These are phyloP conservation scores for Drosophila miranda DNA, from an alignment of 1,140 invertebrate genomes.

Conservation along the genomic window DNA sequence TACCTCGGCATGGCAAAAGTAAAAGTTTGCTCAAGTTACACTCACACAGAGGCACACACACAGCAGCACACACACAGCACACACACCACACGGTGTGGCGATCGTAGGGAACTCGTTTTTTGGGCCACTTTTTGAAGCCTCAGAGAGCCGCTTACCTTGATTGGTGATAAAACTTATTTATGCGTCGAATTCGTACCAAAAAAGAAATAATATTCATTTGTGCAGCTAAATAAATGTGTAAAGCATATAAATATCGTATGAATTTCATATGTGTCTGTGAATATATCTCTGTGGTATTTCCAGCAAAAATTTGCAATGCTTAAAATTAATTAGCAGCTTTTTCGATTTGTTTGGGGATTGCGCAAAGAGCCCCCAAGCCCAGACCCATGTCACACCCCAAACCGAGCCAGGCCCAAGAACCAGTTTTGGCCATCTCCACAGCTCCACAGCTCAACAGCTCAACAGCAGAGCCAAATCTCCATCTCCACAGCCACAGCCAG, in stretches of 20 bases:
- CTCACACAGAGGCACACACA: conserved; percentile 16
- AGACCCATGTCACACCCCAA: conserved; percentile 11
- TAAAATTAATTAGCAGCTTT: conserved; percentile 68
- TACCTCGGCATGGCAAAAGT: conserved; percentile 68
- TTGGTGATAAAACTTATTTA: conserved; percentile 77
- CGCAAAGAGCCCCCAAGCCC: conserved; percentile 48
- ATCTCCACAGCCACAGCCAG: conserved; percentile 2
- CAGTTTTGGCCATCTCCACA: conserved; percentile 14
- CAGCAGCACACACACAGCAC: conserved; percentile 1
- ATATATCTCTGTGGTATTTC: conserved; percentile 64
- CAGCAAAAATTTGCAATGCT: conserved; percentile 68
- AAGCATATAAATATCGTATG: conserved; percentile 59
- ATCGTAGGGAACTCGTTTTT: conserved; percentile 58
- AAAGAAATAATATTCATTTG: conserved; percentile 53
- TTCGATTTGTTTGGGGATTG: conserved; percentile 65
- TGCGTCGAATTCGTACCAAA: conserved; percentile 56
- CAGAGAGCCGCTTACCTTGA: conserved; percentile 72
- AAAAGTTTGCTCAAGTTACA: conserved; percentile 67
- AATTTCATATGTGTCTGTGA: conserved; percentile 31
- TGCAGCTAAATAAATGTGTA: conserved; percentile 46
- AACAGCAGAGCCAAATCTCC: background rate
- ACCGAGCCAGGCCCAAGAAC: conserved; percentile 23
- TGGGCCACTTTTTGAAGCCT: conserved; percentile 47
- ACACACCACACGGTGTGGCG: background rate
- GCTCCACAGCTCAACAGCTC: background rate